phyloP scores from a whole-genome alignment of 2,888 invertebrate genomes.

The Parasteatoda lunata region DNA sequence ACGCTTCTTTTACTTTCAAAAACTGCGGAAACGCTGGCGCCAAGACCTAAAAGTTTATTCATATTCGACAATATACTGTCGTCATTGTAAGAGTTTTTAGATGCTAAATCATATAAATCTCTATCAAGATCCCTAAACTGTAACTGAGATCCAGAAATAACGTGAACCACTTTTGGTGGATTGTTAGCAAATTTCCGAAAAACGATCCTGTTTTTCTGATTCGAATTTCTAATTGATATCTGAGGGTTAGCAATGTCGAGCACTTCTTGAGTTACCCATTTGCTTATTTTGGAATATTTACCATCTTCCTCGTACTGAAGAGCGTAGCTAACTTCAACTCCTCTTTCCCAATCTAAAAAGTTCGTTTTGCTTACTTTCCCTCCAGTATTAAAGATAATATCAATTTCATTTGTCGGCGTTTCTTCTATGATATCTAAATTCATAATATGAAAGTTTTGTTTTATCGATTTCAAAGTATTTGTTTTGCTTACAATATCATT shows the following conservation, averaged over 20 bases:
- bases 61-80: background rate
- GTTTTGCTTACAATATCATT: background rate
- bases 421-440: background rate
- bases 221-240: background rate
- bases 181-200: background rate
- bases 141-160: background rate
- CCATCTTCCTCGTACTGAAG: background rate
- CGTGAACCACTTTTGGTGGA: background rate
- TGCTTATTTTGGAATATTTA: background rate
- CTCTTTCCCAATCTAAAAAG: background rate
- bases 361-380: background rate
- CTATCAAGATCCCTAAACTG: background rate
- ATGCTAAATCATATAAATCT: background rate
- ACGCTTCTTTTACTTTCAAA: background rate
- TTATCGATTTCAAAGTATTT: background rate
- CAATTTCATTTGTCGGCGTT: background rate
- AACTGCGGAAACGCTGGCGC: background rate
- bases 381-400: background rate
- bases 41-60: background rate
- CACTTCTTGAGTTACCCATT: background rate
- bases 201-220: background rate
- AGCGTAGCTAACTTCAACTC: background rate
- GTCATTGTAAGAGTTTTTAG: too few relatives aligned
- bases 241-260: background rate
- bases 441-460: background rate